These are phyloP conservation scores for Antennarius maculatus DNA, from an alignment of 2,797 vertebrate species.

Conservation along the genomic window DNA sequence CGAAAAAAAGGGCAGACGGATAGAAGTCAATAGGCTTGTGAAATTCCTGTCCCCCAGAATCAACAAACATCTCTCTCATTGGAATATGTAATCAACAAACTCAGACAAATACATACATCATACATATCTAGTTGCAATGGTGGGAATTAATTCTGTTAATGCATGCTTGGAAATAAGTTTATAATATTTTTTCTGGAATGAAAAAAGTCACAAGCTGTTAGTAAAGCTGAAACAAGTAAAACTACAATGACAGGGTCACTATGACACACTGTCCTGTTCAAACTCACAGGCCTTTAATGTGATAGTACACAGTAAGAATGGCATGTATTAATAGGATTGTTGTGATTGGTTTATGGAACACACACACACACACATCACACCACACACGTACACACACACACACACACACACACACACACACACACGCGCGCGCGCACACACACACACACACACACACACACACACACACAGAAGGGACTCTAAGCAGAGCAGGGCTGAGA, in stretches of 20 bases:
- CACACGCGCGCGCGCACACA: neutral
- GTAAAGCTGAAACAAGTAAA: neutral
- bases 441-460: constrained; percentile 5
- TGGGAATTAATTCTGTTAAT: no score
- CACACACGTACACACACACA: constrained; percentile 30
- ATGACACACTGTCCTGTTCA: neutral
- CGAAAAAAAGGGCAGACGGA: no score
- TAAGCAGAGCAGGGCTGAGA: constrained; percentile 49
- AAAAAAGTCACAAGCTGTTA: neutral
- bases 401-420: constrained; percentile 51
- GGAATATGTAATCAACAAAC: no score
- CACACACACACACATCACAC: constrained; percentile 1
- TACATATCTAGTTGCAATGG: no score
- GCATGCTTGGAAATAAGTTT: no score
- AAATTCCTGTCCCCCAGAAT: no score
- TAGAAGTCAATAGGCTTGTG: no score
- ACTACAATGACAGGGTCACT: neutral
- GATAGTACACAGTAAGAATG: constrained; percentile 43
- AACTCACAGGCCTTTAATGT: constrained; percentile 27
- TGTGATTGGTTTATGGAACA: constrained; percentile 50
- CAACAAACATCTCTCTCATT: no score
- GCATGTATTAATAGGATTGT: constrained; percentile 39
- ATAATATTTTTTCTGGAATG: no score
- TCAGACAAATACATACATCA: no score
- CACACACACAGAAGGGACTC: constrained; percentile 25